Conservation (phyloP, 2,888 invertebrate genomes). For the Lochmaea crataegi region DNA sequence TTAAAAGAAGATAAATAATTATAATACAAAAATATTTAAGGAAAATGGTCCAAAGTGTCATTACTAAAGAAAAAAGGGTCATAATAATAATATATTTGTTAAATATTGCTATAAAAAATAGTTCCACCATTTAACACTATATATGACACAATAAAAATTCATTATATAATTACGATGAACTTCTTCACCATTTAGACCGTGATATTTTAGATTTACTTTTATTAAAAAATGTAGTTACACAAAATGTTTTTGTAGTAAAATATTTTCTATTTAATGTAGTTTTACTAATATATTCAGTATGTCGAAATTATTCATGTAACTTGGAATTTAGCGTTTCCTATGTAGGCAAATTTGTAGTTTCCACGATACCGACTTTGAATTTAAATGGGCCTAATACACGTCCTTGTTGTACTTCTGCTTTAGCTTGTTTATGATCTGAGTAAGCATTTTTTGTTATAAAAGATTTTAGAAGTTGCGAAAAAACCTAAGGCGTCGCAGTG, state of each 20-base stretch:
- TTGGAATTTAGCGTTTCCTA: too few species aligned
- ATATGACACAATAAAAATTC: not conserved
- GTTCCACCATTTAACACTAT: not conserved
- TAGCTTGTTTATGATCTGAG: too few species aligned
- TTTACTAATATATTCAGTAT: not conserved
- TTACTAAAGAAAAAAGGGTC: not conserved
- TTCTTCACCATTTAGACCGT: conserved; percentile 8
- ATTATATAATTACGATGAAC: not conserved
- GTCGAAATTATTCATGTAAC: too few species aligned
- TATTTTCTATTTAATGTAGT: conserved; percentile 2
- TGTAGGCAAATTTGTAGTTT: too few species aligned
- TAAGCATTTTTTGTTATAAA: too few species aligned
- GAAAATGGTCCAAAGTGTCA: not conserved
- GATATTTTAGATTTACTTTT: conserved; percentile 17
- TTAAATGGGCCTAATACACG: too few species aligned
- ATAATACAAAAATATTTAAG: not conserved
- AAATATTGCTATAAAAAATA: not conserved
- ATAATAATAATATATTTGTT: too few species aligned
- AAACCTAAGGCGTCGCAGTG: too few species aligned
- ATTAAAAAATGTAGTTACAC: not conserved
- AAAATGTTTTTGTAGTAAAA: conserved; percentile 16
- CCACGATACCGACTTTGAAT: too few species aligned
- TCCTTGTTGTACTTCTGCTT: too few species aligned
- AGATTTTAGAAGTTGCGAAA: too few species aligned
- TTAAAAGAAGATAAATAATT: too few species aligned